Conservation (phyloP, 2,888 invertebrate genomes). For the Stegana nigrithorax region DNA sequence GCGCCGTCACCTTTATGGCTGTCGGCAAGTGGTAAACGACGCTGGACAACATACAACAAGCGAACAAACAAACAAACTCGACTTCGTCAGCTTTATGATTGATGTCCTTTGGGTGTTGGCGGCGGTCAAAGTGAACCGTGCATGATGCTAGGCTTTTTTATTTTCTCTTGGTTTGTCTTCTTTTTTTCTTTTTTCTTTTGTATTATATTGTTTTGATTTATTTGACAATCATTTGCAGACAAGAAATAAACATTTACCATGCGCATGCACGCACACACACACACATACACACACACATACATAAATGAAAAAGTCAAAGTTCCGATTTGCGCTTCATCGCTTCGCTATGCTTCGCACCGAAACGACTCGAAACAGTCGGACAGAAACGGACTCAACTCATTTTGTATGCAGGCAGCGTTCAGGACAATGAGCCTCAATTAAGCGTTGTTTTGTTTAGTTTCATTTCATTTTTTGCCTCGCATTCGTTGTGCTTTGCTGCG, state of each 20-base stretch:
- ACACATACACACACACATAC: neutral
- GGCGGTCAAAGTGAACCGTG: too few species aligned
- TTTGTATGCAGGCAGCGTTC: constrained; percentile 47
- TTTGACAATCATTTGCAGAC: constrained; percentile 56
- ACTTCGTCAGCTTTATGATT: constrained; percentile 3
- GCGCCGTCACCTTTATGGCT: constrained; percentile 4
- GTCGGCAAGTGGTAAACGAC: neutral
- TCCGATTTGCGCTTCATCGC: neutral
- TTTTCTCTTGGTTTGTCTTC: neutral
- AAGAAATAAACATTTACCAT: neutral
- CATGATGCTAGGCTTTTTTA: too few species aligned
- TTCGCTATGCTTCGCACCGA: constrained; percentile 1
- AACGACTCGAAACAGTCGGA: constrained; percentile 36
- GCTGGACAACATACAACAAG: neutral
- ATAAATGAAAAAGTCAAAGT: neutral
- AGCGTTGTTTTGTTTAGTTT: too few species aligned
- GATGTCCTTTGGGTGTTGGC: neutral
- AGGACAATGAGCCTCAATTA: neutral
- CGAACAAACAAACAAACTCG: neutral
- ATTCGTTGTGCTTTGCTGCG: too few species aligned
- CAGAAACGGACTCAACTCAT: constrained; percentile 40
- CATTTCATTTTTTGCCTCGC: too few species aligned
- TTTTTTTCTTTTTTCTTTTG: constrained; percentile 29
- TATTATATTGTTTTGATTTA: constrained; percentile 43
- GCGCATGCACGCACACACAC: neutral